Evolutionary conservation across 2,113 vertebrate species (phyloP), one percentile per base, ranked within the genome.

Genomic region (Atlantisia rogersi): DNA sequence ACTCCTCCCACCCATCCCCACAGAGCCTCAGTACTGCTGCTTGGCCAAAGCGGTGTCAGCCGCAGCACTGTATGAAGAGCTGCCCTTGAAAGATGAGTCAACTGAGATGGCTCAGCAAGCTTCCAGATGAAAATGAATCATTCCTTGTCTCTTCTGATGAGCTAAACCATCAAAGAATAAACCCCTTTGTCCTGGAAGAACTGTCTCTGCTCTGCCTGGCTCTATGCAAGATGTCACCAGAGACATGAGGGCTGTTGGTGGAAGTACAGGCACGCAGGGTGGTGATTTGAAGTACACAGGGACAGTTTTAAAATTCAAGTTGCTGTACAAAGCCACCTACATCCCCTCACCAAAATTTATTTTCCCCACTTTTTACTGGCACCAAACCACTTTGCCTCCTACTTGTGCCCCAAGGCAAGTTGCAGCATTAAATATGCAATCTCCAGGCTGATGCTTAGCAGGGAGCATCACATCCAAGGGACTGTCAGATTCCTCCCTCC

Each of bases 231-330:
- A 11, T 77, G 52, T 15, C 31, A 46, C 76, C 39, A 32, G n/a
- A 42, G 35, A 44, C 35, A 1, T 19, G 14, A n/a, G 63, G 35
- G 70, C n/a, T 26, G 37, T 4, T 60, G 9, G 26, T 1, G n/a
- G 46, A 17, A 50, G 39, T 0, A 7, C 35, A 21, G 20, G 37
- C 29, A 21, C 25, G 1, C 11, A 21, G 8, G 37, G 26, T 24
- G 6, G 5, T 9, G 32, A 25, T 52, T 58, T 70, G 37, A 31
- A 37, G 32, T 6, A 2, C 35, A 10, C 3, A 3, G 28, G 64
- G 19, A 29, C 6, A n/a, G 35, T 37, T 50, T 70, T 16, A 20
- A 31, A 40, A 67, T 29, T 22, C 11, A 40, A 40, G 6, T 24
- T 21, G 46, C 46, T n/a, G 4, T 1, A 39, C 16, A 14, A 81